A percentile compares a stretch with the other conserved stretches of the same genome.
Evolutionary conservation across 2,888 invertebrate species (phyloP).

Genomic region (Teinopalpus imperialis): DNA sequence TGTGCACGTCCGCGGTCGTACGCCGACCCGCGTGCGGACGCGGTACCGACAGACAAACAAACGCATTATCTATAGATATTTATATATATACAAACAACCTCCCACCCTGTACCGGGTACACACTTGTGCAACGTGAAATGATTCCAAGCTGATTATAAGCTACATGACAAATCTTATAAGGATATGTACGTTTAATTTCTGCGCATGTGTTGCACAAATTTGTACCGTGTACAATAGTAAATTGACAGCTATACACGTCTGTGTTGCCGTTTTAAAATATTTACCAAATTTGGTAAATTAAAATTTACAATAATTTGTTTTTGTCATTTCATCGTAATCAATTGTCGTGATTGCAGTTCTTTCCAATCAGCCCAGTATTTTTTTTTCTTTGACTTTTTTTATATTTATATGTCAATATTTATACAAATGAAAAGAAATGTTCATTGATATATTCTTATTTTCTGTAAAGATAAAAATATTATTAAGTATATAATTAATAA

Average conservation of each 20-base stretch:
- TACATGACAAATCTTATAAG: no score
- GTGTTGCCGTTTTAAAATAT: slow-evolving; percentile 10
- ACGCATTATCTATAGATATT: neutral
- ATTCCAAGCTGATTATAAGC: no score
- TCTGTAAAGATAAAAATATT: slow-evolving; percentile 20
- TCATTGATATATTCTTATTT: slow-evolving; percentile 20
- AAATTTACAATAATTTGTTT: slow-evolving; percentile 5
- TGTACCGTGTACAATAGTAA: neutral
- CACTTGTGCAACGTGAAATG: neutral
- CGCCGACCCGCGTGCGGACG: slow-evolving; percentile 1
- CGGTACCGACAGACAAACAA: slow-evolving; percentile 2
- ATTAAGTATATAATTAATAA: slow-evolving; percentile 21
- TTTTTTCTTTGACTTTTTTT: neutral
- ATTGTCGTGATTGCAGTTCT: no score
- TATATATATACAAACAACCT: neutral
- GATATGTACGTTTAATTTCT: no score
- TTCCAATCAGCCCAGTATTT: no score
- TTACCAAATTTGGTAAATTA: slow-evolving; percentile 12
- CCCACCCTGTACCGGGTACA: neutral
- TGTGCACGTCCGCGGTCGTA: neutral
- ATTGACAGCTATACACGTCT: slow-evolving; percentile 2
- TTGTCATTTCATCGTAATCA: neutral
- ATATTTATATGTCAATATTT: no score
- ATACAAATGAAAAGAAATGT: slow-evolving; percentile 16
- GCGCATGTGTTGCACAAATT: neutral